Conservation (phyloP, 2,113 vertebrate genomes). For the Pungitius pungitius region DNA sequence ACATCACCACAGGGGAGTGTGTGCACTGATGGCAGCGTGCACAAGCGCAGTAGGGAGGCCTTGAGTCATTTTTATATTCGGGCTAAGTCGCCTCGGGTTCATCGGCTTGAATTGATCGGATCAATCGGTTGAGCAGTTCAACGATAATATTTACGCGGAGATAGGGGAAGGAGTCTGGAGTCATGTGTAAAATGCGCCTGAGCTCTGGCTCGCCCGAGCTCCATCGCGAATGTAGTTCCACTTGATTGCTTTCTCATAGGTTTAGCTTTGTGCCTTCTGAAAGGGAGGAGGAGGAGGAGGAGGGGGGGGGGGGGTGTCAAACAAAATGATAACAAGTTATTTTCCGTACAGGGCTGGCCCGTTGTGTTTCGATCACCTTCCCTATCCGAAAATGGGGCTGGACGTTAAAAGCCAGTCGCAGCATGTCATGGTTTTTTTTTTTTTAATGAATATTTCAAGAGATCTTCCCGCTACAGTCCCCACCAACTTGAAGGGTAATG, state of each 20-base stretch:
- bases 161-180: constrained; percentile 3
- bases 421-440: constrained; percentile 48
- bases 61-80: constrained; percentile 27
- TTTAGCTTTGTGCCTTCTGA: constrained; percentile 21
- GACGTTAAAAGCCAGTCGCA: constrained; percentile 43
- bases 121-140: constrained; percentile 37
- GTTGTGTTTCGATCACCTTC: constrained; percentile 13
- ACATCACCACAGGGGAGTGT: constrained; percentile 41
- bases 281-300: not conserved
- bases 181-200: constrained; percentile 12
- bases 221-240: constrained; percentile 14
- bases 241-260: constrained; percentile 5
- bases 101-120: constrained; percentile 44
- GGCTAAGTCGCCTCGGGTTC: constrained; percentile 19
- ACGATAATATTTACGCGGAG: constrained; percentile 10
- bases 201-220: constrained; percentile 1
- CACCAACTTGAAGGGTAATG: constrained; percentile 62
- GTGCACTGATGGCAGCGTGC: constrained; percentile 37
- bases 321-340: not conserved
- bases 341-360: not conserved
- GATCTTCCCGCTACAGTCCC: constrained; percentile 51
- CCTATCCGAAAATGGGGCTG: constrained; percentile 21
- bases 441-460: constrained; percentile 68
- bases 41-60: constrained; percentile 8
- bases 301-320: not conserved